These are phyloP conservation scores for Drosophila buzzatii DNA, from an alignment of 2,888 invertebrate genomes.

Conservation along the genomic window DNA sequence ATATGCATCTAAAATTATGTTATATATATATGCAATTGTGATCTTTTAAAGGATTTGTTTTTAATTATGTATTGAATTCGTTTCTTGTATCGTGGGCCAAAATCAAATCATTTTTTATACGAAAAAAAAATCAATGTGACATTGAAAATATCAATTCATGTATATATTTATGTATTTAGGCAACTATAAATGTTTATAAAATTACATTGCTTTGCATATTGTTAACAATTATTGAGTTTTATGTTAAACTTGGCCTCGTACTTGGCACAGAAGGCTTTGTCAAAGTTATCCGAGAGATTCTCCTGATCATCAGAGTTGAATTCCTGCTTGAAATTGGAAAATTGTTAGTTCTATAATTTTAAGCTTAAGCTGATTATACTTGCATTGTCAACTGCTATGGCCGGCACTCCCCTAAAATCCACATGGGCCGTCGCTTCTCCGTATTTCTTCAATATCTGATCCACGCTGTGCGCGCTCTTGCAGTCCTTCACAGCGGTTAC, in stretches of 20 bases:
- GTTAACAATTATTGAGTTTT: slow-evolving; percentile 36
- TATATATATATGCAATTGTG: slow-evolving; percentile 1
- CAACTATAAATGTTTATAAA: slow-evolving; percentile 3
- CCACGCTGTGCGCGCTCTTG: slow-evolving; percentile 53
- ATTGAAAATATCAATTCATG: slow-evolving; percentile 8
- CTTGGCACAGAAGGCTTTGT: slow-evolving; percentile 47
- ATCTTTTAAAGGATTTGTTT: slow-evolving; percentile 6
- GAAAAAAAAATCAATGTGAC: background rate
- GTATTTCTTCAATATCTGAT: slow-evolving; percentile 79
- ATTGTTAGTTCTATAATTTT: background rate
- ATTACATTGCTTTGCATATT: background rate
- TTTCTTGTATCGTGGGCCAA: background rate
- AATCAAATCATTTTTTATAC: background rate
- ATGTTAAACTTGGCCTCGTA: slow-evolving; percentile 53
- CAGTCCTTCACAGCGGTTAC: slow-evolving; percentile 73
- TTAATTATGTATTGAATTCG: background rate
- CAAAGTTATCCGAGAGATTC: slow-evolving; percentile 29
- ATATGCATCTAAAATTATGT: slow-evolving; percentile 1
- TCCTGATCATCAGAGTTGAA: slow-evolving; percentile 35
- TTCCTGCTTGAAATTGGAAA: slow-evolving; percentile 23
- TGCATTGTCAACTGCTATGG: slow-evolving; percentile 80
- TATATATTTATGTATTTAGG: background rate
- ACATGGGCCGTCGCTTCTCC: slow-evolving; percentile 73
- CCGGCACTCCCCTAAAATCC: slow-evolving; percentile 78
- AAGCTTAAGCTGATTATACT: slow-evolving; percentile 31